phyloP scores from a whole-genome alignment of 2,888 invertebrate species.

The Microctonus brassicae region DNA sequence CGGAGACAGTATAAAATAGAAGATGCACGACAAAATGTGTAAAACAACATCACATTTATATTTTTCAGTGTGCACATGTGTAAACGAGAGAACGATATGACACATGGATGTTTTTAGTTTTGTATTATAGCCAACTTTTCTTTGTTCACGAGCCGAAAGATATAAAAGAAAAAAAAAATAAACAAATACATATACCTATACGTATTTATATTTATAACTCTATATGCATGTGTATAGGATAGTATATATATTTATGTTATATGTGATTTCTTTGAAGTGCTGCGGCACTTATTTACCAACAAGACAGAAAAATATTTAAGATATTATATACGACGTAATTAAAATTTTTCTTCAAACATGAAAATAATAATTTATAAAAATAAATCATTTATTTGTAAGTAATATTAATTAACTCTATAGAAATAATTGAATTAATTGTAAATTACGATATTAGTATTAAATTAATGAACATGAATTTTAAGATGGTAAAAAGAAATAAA shows the following conservation, averaged over 20 bases:
- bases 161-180: not conserved
- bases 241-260: too few species aligned
- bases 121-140: slow-evolving; percentile 11
- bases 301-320: too few species aligned
- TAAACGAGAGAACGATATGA: slow-evolving; percentile 15
- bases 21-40: slow-evolving; percentile 1
- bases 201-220: not conserved
- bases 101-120: slow-evolving; percentile 15
- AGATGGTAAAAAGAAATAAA: not conserved
- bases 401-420: too few species aligned
- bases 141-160: slow-evolving; percentile 2
- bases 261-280: too few species aligned
- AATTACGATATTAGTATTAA: not conserved
- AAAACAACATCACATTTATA: not conserved
- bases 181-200: not conserved
- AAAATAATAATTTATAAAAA: too few species aligned
- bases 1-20: not conserved
- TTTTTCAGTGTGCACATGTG: slow-evolving; percentile 2
- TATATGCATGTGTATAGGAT: not conserved
- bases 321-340: too few species aligned
- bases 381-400: too few species aligned
- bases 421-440: too few species aligned
- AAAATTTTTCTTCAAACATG: too few species aligned
- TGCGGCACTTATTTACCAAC: too few species aligned
- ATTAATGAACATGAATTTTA: not conserved